phyloP scores from a whole-genome alignment of 2,797 vertebrate species.

The Sciurus carolinensis region DNA sequence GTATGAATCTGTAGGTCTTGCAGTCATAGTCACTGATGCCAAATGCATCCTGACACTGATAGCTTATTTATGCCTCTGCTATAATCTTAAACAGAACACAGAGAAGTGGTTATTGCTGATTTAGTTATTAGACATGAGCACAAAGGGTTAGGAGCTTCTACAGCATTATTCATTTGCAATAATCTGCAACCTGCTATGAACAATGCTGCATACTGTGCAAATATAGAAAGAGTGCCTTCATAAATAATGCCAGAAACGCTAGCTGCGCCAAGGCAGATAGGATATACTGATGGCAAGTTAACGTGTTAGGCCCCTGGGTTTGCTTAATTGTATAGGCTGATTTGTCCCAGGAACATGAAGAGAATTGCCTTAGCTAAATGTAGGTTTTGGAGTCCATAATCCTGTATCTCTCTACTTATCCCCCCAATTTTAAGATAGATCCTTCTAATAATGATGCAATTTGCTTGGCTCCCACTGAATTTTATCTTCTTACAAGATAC shows the following conservation, averaged over 20 bases:
- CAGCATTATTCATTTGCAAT: conserved; percentile 66
- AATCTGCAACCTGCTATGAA: conserved; percentile 69
- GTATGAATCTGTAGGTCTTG: background rate
- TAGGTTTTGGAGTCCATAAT: background rate
- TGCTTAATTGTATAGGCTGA: conserved; percentile 59
- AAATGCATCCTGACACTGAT: background rate
- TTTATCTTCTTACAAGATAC: conserved; percentile 63
- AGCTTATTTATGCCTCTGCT: conserved; percentile 67
- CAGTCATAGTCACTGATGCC: background rate
- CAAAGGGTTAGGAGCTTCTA: conserved; percentile 62
- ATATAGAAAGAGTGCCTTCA: conserved; percentile 63
- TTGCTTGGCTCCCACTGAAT: conserved; percentile 49
- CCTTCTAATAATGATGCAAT: conserved; percentile 70
- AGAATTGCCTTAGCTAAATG: background rate
- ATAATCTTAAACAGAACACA: conserved; percentile 52
- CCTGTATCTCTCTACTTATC: background rate
- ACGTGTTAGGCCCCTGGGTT: conserved; percentile 60
- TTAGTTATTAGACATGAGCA: conserved; percentile 73
- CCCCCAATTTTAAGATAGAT: conserved; percentile 40
- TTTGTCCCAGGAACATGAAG: conserved; percentile 35
- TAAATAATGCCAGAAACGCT: conserved; percentile 68
- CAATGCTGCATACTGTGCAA: conserved; percentile 65
- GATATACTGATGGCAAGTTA: conserved; percentile 52
- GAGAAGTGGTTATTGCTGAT: conserved; percentile 49
- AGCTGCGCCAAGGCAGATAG: conserved; percentile 48